Percentiles rank a stretch among this genome's conserved stretches.
Conservation (phyloP, 2,888 invertebrate species). For the Chironomus riparius region DNA sequence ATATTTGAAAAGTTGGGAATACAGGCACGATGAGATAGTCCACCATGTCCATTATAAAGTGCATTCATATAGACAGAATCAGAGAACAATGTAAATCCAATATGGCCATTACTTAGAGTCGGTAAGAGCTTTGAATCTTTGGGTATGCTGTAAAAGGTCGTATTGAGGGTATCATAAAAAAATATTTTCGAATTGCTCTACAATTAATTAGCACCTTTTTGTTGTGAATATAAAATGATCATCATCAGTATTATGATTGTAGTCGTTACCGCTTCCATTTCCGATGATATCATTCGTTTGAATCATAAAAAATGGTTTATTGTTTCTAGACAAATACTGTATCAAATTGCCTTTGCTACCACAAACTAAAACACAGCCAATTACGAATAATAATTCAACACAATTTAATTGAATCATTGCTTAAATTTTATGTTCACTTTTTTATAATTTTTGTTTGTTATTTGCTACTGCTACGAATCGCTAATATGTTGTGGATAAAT, state of each 20-base stretch:
- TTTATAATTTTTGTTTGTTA: background rate
- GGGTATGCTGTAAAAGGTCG: conserved; percentile 44
- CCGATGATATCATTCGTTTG: conserved; percentile 16
- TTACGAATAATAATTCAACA: conserved; percentile 14
- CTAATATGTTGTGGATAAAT: no score
- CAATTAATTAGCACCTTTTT: conserved; percentile 26
- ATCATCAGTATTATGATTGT: background rate
- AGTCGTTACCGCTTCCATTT: background rate
- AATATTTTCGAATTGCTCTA: background rate
- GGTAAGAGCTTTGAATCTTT: conserved; percentile 50
- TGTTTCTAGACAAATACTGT: background rate
- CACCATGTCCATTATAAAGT: conserved; percentile 48
- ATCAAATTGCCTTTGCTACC: background rate
- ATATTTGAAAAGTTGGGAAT: conserved; percentile 53
- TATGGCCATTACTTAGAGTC: conserved; percentile 51
- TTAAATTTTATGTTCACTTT: background rate
- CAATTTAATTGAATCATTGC: conserved; percentile 7
- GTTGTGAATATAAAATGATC: conserved; percentile 18
- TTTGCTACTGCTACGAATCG: background rate
- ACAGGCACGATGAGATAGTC: conserved; percentile 50
- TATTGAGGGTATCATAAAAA: background rate
- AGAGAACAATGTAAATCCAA: conserved; percentile 51
- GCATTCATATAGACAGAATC: conserved; percentile 53
- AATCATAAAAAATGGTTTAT: conserved; percentile 17
- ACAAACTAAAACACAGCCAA: background rate